Evolutionary conservation across 2,888 invertebrate species (phyloP).

Genomic region (Meteorus cinctellus): DNA sequence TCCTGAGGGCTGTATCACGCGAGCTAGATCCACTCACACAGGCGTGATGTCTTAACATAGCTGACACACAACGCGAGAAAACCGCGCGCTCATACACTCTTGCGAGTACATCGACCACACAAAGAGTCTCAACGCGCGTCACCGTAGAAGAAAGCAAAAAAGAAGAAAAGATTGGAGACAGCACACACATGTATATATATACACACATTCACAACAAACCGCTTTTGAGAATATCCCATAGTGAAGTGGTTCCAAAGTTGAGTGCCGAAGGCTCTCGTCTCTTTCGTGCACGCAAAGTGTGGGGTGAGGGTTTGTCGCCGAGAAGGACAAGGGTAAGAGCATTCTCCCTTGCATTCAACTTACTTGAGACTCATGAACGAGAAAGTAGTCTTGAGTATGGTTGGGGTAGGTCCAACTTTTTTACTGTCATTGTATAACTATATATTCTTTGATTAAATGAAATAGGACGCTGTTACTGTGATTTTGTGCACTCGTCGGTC

Average conservation of each 20-base stretch:
- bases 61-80: background rate
- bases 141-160: slow-evolving; percentile 16
- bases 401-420: background rate
- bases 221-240: slow-evolving; percentile 34
- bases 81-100: background rate
- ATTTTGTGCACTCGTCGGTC: too few relatives aligned
- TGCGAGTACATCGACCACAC: slow-evolving; percentile 31
- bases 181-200: slow-evolving; percentile 18
- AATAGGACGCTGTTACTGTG: too few relatives aligned
- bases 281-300: slow-evolving; percentile 20
- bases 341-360: slow-evolving; percentile 22
- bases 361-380: slow-evolving; percentile 10
- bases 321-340: slow-evolving; percentile 26
- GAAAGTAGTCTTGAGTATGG: slow-evolving; percentile 4
- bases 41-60: background rate
- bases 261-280: slow-evolving; percentile 34
- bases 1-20: slow-evolving; percentile 27
- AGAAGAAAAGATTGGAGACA: background rate
- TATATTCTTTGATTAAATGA: too few relatives aligned
- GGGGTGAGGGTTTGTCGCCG: background rate
- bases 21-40: slow-evolving; percentile 19
- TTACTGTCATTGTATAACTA: background rate
- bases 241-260: slow-evolving; percentile 30
- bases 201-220: slow-evolving; percentile 28
- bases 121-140: slow-evolving; percentile 23